Percentiles rank a stretch among this genome's conserved stretches.
Conservation (phyloP, 1,140 invertebrate species). For the Phocides pigmalion region DNA sequence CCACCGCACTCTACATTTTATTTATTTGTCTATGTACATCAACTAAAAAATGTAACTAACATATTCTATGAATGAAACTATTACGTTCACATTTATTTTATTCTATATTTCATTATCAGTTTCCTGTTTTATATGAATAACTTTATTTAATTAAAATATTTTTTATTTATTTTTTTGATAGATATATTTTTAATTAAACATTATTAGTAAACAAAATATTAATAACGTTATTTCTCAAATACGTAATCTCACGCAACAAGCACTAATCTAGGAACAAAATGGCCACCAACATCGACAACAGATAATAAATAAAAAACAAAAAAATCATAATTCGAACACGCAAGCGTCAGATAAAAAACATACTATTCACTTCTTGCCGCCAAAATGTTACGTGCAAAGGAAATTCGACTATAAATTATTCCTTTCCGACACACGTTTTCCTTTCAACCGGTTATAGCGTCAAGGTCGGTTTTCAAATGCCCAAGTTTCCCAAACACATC, state of each 20-base stretch:
- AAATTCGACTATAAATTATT: conserved; percentile 59
- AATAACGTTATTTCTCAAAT: background rate
- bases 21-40: too few species aligned
- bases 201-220: background rate
- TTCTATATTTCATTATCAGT: too few species aligned
- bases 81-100: too few species aligned
- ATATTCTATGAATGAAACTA: too few species aligned
- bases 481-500: conserved; percentile 45
- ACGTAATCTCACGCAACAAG: background rate
- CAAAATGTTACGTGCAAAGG: conserved; percentile 51
- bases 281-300: conserved; percentile 5
- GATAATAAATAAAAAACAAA: conserved; percentile 4
- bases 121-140: too few species aligned
- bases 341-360: conserved; percentile 42
- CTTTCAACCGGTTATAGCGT: conserved; percentile 26
- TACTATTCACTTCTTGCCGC: conserved; percentile 35
- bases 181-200: background rate
- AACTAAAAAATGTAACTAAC: too few species aligned
- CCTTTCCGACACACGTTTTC: conserved; percentile 57
- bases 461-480: conserved; percentile 50
- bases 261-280: conserved; percentile 2
- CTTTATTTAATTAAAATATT: too few species aligned
- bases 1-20: too few species aligned
- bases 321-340: conserved; percentile 39
- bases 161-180: background rate